Conservation (phyloP, 2,888 invertebrate species). For the Phyllotreta cruciferae region DNA sequence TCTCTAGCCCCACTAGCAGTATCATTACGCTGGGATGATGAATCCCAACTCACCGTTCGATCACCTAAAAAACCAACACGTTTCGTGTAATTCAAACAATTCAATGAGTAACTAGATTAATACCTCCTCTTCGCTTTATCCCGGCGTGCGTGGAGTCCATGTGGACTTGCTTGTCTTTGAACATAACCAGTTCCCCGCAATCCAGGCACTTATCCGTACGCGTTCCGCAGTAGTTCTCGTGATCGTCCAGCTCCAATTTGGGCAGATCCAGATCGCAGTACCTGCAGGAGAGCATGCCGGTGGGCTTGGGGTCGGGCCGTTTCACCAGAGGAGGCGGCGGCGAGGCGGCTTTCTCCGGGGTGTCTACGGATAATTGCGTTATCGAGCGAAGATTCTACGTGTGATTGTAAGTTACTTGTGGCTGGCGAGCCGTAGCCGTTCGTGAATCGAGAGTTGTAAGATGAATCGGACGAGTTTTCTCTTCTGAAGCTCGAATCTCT, state of each 20-base stretch:
- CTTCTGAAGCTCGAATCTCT: no score
- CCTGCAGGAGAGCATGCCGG: slow-evolving; percentile 64
- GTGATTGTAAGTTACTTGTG: slow-evolving; percentile 14
- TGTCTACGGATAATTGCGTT: slow-evolving; percentile 7
- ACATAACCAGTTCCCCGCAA: slow-evolving; percentile 74
- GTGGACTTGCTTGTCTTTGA: slow-evolving; percentile 70
- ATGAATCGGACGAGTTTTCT: no score
- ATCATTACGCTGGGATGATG: slow-evolving; percentile 26
- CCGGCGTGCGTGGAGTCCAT: slow-evolving; percentile 72
- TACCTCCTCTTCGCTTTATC: slow-evolving; percentile 68
- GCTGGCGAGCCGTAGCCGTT: not conserved
- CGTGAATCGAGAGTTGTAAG: no score
- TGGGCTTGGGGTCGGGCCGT: slow-evolving; percentile 32
- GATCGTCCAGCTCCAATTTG: slow-evolving; percentile 66
- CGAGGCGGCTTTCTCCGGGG: not conserved
- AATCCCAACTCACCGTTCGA: slow-evolving; percentile 29
- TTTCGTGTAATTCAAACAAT: slow-evolving; percentile 6
- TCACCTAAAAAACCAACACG: slow-evolving; percentile 15
- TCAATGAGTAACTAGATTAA: not conserved
- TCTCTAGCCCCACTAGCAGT: slow-evolving; percentile 26
- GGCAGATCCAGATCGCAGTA: slow-evolving; percentile 73
- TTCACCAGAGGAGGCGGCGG: slow-evolving; percentile 10
- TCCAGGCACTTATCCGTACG: slow-evolving; percentile 73
- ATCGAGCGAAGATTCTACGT: slow-evolving; percentile 15
- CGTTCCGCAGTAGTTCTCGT: slow-evolving; percentile 74